Conservation (phyloP, 2,888 invertebrate species). For the Acleris cristana region DNA sequence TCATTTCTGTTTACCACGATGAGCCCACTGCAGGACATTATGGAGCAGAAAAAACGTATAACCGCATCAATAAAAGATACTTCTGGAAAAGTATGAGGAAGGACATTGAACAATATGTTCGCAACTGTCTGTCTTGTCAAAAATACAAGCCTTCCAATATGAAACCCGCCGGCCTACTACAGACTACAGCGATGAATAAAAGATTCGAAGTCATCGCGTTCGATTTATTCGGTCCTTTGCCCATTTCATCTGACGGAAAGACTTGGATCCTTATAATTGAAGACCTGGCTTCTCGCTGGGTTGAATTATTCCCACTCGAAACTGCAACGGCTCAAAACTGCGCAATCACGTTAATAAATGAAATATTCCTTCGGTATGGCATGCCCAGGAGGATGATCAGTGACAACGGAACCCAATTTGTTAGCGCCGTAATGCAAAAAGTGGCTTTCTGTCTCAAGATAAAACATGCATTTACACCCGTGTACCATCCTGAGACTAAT, state of each 20-base stretch:
- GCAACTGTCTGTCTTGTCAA: constrained; percentile 2
- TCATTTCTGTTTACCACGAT: neutral
- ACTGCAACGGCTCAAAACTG: constrained; percentile 1
- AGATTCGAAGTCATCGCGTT: constrained; percentile 4
- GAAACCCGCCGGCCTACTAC: constrained; percentile 9
- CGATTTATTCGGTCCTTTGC: constrained; percentile 1
- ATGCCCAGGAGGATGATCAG: too few species aligned
- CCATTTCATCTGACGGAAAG: neutral
- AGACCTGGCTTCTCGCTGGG: constrained; percentile 1
- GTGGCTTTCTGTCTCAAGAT: too few species aligned
- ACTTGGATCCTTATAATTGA: constrained; percentile 7
- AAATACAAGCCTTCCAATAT: constrained; percentile 11
- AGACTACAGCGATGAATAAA: neutral
- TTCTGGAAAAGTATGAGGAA: too few species aligned
- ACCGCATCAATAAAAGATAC: too few species aligned
- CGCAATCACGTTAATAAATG: neutral
- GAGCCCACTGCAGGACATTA: neutral
- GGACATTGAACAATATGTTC: neutral
- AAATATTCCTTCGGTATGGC: too few species aligned
- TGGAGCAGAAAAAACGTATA: neutral
- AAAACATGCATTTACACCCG: too few species aligned
- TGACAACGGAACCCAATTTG: too few species aligned
- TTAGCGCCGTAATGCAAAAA: too few species aligned
- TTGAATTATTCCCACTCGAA: neutral
- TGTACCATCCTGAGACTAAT: too few species aligned